Percentiles rank a stretch among this genome's conserved stretches.
phyloP scores from a whole-genome alignment of 2,888 invertebrate genomes.

The Pseudolycoriella hygida region DNA sequence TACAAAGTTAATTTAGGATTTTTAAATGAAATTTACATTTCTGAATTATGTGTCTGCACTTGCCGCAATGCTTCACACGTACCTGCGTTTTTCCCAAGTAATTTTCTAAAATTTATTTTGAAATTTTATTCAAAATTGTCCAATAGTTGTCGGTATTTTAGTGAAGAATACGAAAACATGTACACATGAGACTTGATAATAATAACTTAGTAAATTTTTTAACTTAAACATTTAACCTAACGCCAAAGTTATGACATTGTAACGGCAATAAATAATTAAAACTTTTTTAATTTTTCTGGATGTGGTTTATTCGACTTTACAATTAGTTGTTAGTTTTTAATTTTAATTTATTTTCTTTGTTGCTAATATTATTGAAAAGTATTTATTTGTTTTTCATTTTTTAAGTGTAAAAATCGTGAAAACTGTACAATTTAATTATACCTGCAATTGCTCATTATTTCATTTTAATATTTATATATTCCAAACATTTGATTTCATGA shows the following conservation, averaged over 20 bases:
- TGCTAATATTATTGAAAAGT: background rate
- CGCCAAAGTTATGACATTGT: no score
- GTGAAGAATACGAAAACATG: background rate
- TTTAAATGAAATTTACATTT: background rate
- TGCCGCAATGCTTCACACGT: slow-evolving; percentile 7
- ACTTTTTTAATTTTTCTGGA: no score
- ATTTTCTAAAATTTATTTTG: background rate
- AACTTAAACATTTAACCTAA: background rate
- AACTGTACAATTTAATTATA: background rate
- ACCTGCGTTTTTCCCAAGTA: slow-evolving; percentile 3
- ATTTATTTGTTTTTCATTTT: background rate
- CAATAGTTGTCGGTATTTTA: background rate
- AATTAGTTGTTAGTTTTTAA: no score
- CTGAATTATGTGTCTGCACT: slow-evolving; percentile 2
- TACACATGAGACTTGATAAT: background rate
- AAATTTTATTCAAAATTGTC: background rate
- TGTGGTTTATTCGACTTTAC: no score
- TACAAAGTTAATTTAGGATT: no score
- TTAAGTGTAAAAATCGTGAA: background rate
- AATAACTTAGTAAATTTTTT: background rate
- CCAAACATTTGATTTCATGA: no score
- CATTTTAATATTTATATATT: background rate
- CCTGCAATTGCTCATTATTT: background rate
- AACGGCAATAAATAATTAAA: no score
- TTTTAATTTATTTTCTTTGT: background rate